Evolutionary conservation across 1,140 invertebrate genomes (phyloP).

Genomic region (Heliconius hewitsoni): DNA sequence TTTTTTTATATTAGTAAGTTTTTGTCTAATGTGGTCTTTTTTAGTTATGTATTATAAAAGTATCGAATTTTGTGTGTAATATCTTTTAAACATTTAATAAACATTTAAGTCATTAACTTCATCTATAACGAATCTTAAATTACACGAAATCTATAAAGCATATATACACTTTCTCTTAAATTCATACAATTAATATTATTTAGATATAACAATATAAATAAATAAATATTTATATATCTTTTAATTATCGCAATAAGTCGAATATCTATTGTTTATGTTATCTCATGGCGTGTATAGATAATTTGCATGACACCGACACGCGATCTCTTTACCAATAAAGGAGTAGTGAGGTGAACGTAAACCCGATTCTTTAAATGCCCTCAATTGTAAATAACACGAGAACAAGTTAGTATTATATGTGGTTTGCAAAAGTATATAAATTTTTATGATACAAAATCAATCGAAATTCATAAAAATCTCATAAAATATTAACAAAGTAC

Average conservation of each 20-base stretch:
- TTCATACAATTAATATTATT: too few species aligned
- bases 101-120: too few species aligned
- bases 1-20: background rate
- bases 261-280: conserved; percentile 10
- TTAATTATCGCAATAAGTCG: background rate
- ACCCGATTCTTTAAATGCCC: conserved; percentile 58
- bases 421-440: background rate
- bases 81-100: too few species aligned
- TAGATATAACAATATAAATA: too few species aligned
- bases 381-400: conserved; percentile 38
- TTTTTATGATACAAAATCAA: background rate
- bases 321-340: conserved; percentile 59
- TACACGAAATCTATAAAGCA: too few species aligned
- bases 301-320: conserved; percentile 59
- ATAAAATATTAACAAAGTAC: conserved; percentile 7
- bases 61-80: too few species aligned
- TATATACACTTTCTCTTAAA: too few species aligned
- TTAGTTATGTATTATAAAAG: too few species aligned
- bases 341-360: conserved; percentile 56
- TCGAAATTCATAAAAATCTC: background rate
- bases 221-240: background rate
- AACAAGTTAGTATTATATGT: conserved; percentile 11
- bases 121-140: too few species aligned
- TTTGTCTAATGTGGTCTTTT: too few species aligned
- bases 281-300: conserved; percentile 15